These are phyloP conservation scores for Marasmarcha lunaedactyla DNA, from an alignment of 2,888 invertebrate genomes.

Conservation along the genomic window DNA sequence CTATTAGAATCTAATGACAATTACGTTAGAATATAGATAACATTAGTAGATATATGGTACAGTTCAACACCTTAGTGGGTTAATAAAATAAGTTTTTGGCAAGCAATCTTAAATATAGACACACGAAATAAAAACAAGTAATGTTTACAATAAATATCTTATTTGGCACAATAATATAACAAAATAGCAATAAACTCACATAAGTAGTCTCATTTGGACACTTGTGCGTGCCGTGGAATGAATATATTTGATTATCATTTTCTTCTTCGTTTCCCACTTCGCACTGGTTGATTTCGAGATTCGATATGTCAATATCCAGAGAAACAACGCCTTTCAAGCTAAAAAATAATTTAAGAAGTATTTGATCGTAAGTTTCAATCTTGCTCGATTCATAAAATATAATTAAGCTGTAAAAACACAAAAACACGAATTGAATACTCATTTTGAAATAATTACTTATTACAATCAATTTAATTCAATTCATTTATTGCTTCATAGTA, in stretches of 20 bases:
- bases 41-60: too few relatives aligned
- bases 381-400: too few relatives aligned
- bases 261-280: slow-evolving; percentile 53
- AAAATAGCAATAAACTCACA: slow-evolving; percentile 62
- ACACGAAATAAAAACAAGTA: background rate
- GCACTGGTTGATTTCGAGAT: slow-evolving; percentile 89
- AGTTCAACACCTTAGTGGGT: too few relatives aligned
- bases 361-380: slow-evolving; percentile 1
- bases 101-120: too few relatives aligned
- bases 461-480: too few relatives aligned
- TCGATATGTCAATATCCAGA: slow-evolving; percentile 84
- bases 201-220: slow-evolving; percentile 86
- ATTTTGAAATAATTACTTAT: too few relatives aligned
- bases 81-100: too few relatives aligned
- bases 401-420: too few relatives aligned
- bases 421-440: too few relatives aligned
- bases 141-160: background rate
- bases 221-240: slow-evolving; percentile 90
- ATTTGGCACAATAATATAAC: background rate
- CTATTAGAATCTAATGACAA: too few relatives aligned
- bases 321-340: slow-evolving; percentile 63
- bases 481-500: too few relatives aligned
- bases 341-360: slow-evolving; percentile 17
- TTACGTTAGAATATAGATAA: too few relatives aligned
- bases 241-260: slow-evolving; percentile 75